A percentile compares a stretch with the other conserved stretches of the same genome.
phyloP scores from a whole-genome alignment of 2,113 vertebrate genomes.

The Labrus mixtus region DNA sequence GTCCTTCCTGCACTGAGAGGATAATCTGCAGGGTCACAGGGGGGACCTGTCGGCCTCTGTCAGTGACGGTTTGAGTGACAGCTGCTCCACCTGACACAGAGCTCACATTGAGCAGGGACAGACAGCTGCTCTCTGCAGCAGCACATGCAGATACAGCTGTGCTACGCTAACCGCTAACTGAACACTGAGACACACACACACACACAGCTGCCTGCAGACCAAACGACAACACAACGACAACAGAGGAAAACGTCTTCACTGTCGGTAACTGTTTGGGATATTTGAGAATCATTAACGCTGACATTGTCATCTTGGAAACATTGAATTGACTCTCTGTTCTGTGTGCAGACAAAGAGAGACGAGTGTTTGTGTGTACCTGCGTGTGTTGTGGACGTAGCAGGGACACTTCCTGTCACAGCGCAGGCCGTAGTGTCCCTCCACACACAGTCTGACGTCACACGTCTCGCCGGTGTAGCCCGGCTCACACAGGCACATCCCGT shows the following conservation, averaged over 20 bases:
- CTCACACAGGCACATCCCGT: constrained; percentile 91
- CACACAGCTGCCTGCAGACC: constrained; percentile 8
- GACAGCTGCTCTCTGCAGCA: constrained; percentile 84
- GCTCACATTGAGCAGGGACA: constrained; percentile 72
- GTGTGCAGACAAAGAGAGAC: no score
- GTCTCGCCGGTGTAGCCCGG: constrained; percentile 89
- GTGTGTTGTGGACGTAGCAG: constrained; percentile 88
- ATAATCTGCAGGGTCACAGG: constrained; percentile 10
- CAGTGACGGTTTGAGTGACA: constrained; percentile 77
- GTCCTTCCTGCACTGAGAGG: neutral
- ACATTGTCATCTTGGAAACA: no score
- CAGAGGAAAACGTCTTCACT: neutral
- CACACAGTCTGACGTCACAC: constrained; percentile 90
- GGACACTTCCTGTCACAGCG: constrained; percentile 92
- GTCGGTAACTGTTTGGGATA: no score
- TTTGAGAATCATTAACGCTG: no score
- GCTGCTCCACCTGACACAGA: constrained; percentile 89
- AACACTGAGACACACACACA: neutral
- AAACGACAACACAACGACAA: neutral
- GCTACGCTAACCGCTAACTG: constrained; percentile 67
- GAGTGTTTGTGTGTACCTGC: neutral
- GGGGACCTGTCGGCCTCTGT: neutral
- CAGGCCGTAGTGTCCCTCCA: constrained; percentile 89
- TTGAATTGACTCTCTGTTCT: no score
- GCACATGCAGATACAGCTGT: constrained; percentile 91